Evolutionary conservation across 2,888 invertebrate genomes (phyloP).

Genomic region (Adelognathus sp.): DNA sequence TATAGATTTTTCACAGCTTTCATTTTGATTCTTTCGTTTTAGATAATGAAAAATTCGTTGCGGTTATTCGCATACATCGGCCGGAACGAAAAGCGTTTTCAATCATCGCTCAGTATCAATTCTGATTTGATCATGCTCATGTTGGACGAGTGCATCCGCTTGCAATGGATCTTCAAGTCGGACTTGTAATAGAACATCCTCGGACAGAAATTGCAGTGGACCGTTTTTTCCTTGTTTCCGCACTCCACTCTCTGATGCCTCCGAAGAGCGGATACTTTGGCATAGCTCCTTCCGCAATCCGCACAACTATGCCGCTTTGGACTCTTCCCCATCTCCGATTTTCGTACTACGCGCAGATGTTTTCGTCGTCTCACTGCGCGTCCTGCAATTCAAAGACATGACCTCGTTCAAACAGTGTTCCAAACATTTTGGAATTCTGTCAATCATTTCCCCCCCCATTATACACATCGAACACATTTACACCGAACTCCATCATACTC

Average conservation of each 20-base stretch:
- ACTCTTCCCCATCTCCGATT: neutral
- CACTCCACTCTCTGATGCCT: constrained; percentile 66
- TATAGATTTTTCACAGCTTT: too few species aligned
- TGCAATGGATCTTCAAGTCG: constrained; percentile 51
- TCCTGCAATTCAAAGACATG: neutral
- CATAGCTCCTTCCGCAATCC: constrained; percentile 47
- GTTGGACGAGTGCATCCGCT: too few species aligned
- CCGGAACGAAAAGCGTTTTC: too few species aligned
- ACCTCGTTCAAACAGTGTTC: neutral
- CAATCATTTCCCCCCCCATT: neutral
- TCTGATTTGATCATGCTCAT: neutral
- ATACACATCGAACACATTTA: neutral
- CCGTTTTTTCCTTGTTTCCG: constrained; percentile 76
- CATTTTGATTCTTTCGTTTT: neutral
- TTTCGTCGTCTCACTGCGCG: neutral
- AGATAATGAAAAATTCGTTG: too few species aligned
- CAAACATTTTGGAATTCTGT: neutral
- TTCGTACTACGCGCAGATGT: neutral
- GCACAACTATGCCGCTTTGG: constrained; percentile 13
- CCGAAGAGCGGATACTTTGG: constrained; percentile 54
- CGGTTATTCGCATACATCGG: too few species aligned
- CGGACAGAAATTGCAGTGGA: constrained; percentile 78
- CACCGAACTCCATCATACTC: neutral
- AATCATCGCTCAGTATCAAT: too few species aligned
- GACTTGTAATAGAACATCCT: constrained; percentile 80